Base-by-base conservation (phyloP, 2,113 vertebrate species). In the Cyrtonyx montezumae region DNA sequence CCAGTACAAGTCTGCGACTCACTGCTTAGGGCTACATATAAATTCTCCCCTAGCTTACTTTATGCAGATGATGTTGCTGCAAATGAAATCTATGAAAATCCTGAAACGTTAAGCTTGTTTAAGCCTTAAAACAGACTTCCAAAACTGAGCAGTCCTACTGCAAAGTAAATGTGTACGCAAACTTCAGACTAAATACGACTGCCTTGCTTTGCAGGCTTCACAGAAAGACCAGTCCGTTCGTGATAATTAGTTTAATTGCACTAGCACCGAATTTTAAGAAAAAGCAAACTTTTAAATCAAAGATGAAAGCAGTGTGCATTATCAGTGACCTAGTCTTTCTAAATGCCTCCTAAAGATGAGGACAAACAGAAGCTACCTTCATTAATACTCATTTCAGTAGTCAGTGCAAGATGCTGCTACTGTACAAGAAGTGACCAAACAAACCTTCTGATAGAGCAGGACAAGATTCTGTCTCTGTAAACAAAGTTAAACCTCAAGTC, bases 181-280 rank as follows among this genome's bases (percentile, higher is more conserved):
- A 70, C 82, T 77, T 73, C 71, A 66, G 67, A 58, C 58, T 63
- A 91, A 94, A 77, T 67, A 83, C 28, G 45, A 69, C 71, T 91
- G 59, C 30, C 7, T 79, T 82, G 23, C 59, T 87, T 92, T 85
- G 63, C 22, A 59, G 43, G 71, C 56, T 85, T 80, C 49, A 65
- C 13, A 25, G 32, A 65, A 62, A 61, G 49, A 85, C 83, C 65
- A 77, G 49, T 83, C 75, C 71, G 62, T 46, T 63, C 51, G 51
- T 32, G 71, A 68, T 80, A 94, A 91, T 93, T 87, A 91, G 22
- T 53, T 77, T 3, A 93, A 87, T 91, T 79, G 76, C 80, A 73
- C 46, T 18, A 65, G 48, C 56, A 66, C 55, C 80, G 46, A 32
- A 63, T 32, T 56, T 40, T 56, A 75, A 65, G 40, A 46, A 88